These are phyloP conservation scores for Lampropteryx suffumata DNA, from an alignment of 2,888 invertebrate genomes.

Conservation along the genomic window DNA sequence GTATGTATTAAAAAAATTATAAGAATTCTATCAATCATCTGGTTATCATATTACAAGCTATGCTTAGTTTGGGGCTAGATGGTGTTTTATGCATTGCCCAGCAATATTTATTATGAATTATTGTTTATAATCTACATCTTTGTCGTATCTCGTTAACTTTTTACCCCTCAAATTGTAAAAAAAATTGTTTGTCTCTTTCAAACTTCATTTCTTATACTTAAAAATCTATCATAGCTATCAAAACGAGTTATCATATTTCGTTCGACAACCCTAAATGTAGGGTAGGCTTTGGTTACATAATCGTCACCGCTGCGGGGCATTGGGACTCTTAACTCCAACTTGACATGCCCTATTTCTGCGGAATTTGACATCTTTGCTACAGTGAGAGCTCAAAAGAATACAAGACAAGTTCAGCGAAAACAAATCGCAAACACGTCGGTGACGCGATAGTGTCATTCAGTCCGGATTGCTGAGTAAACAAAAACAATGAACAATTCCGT, in stretches of 20 bases:
- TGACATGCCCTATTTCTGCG: slow-evolving; percentile 75
- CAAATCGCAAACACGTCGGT: slow-evolving; percentile 29
- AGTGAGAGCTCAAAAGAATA: slow-evolving; percentile 47
- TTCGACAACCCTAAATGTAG: slow-evolving; percentile 54
- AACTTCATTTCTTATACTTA: no score
- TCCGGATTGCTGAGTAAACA: slow-evolving; percentile 27
- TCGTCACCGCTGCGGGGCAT: slow-evolving; percentile 67
- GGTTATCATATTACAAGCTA: no score
- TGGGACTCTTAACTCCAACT: slow-evolving; percentile 72
- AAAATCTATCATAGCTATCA: background rate
- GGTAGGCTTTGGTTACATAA: slow-evolving; percentile 69
- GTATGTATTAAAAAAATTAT: no score
- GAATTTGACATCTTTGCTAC: slow-evolving; percentile 67
- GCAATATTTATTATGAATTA: no score
- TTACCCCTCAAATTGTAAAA: no score
- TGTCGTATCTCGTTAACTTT: no score
- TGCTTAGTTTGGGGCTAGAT: no score
- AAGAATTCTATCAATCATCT: no score
- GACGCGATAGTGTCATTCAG: slow-evolving; percentile 33
- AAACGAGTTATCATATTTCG: background rate
- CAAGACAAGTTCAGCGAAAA: slow-evolving; percentile 25
- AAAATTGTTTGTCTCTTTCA: no score
- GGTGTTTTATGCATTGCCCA: no score
- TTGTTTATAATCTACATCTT: no score
- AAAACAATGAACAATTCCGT: slow-evolving; percentile 18